phyloP scores from a whole-genome alignment of 2,113 vertebrate species.

The Scytalopus superciliaris region DNA sequence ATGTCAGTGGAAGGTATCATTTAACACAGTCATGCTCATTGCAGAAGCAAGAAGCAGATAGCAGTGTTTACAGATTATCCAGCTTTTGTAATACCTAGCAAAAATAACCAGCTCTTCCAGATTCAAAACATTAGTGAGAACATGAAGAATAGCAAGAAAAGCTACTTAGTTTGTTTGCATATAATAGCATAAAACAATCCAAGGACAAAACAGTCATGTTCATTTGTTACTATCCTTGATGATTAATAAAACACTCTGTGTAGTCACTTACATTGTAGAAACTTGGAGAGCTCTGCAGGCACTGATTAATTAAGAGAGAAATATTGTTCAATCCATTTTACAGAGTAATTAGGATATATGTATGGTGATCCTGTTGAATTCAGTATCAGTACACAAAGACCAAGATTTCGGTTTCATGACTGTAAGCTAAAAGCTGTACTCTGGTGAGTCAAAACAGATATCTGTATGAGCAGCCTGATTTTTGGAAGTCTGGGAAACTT shows the following conservation, averaged over 20 bases:
- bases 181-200: neutral
- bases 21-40: neutral
- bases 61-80: neutral
- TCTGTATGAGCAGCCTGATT: neutral
- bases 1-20: neutral
- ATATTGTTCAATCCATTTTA: constrained; percentile 9
- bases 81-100: neutral
- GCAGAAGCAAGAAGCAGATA: neutral
- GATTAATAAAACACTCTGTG: neutral
- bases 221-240: constrained; percentile 3
- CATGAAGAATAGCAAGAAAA: constrained; percentile 2
- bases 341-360: neutral
- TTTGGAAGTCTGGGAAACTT: neutral
- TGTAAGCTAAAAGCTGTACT: neutral
- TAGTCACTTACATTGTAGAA: neutral
- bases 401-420: neutral
- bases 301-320: constrained; percentile 13
- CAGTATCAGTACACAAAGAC: neutral
- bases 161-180: constrained; percentile 8
- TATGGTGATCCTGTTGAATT: neutral
- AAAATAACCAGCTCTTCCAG: neutral
- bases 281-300: neutral
- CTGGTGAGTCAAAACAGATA: neutral
- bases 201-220: neutral
- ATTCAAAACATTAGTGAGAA: neutral